These are phyloP conservation scores for Stenurella melanura DNA, from an alignment of 2,888 invertebrate species.

Conservation along the genomic window DNA sequence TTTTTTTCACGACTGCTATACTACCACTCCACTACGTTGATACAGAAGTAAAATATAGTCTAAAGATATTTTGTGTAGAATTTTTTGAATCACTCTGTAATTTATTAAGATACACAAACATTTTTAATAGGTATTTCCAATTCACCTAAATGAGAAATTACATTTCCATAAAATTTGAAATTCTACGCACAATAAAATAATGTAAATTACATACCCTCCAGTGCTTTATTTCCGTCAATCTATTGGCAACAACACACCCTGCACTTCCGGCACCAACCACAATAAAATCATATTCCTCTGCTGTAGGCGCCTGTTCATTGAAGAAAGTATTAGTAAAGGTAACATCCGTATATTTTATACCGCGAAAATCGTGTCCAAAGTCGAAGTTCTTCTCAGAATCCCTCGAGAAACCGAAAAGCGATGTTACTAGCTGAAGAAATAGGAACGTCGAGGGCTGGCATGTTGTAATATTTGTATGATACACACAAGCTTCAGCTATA, in stretches of 20 bases:
- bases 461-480: slow-evolving; percentile 76
- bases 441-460: slow-evolving; percentile 78
- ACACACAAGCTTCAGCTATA: slow-evolving; percentile 75
- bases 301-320: slow-evolving; percentile 35
- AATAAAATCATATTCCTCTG: slow-evolving; percentile 75
- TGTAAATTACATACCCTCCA: slow-evolving; percentile 75
- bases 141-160: no score
- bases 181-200: background rate
- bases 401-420: slow-evolving; percentile 76
- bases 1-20: no score
- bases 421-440: slow-evolving; percentile 77
- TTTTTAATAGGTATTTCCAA: no score
- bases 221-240: slow-evolving; percentile 78
- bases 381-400: slow-evolving; percentile 44
- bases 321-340: slow-evolving; percentile 47
- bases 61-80: no score
- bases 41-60: no score
- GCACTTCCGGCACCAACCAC: slow-evolving; percentile 82
- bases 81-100: no score
- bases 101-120: no score
- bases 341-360: slow-evolving; percentile 5
- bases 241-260: slow-evolving; percentile 81
- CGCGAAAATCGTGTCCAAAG: slow-evolving; percentile 36
- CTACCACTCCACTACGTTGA: no score
- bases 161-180: no score